Base-by-base conservation (phyloP, 2,888 invertebrate species). In the Chloroclysta siterata region DNA sequence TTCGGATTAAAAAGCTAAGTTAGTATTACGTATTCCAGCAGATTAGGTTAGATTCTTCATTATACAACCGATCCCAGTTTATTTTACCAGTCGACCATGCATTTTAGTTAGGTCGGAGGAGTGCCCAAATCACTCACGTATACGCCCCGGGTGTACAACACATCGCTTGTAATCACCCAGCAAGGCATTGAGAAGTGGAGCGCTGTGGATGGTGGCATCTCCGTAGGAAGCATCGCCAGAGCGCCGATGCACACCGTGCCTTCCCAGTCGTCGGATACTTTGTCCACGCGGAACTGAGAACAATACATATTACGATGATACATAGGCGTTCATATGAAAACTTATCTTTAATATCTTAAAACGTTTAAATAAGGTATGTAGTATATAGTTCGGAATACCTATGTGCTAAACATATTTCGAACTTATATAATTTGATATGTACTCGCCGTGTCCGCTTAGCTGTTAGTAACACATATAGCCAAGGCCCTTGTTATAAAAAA, bases 81-180 rank as follows among this genome's bases (percentile, higher is more conserved):
- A 14, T 14, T 42, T 46, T 46, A 10, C 11, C 1, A 17, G 46
- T 46, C 46, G 2, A 11, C 46, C 46, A 15, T 46, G 46, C 10
- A 44, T 42, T 42, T 14, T 17, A 2, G 11, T 17, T 46, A 46
- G 46, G 46, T 46, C 46, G 46, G 17, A 1, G 17, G 52, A 52
- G 52, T 52, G 52, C 39, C 36, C 36, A 13, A 29, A 50, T 42
- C 46, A 64, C 90, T 88, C 80, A 97, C 97, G 85, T 96, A 96
- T 36, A 94, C 93, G 2, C 98, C 98, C 83, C 97, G 97, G 64
- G 96, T 95, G 72, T 96, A 97, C 57, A 98, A 94, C 82, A 96
- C 94, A 79, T 98, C 97, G 70, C 95, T 95, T 53, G 97, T 96
- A 55, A 98, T 94, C 17, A 98, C 93, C 96, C 98, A 98, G 65